Conservation (phyloP, 2,888 invertebrate genomes). For the Anorthoa munda region DNA sequence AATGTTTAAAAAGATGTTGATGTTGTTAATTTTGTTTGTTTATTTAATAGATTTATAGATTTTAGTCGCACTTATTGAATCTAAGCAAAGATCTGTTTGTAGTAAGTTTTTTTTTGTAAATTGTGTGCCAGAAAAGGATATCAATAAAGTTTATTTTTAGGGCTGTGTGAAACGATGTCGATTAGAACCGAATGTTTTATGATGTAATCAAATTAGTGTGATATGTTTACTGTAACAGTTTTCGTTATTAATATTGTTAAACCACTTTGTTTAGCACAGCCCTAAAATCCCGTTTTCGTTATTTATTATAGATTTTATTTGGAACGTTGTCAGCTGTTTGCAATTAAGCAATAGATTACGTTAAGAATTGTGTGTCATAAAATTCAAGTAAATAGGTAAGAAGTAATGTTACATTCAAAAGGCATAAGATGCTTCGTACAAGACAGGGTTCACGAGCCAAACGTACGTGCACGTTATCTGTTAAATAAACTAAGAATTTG, state of each 20-base stretch:
- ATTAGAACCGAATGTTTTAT: conserved; percentile 15
- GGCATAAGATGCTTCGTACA: conserved; percentile 8
- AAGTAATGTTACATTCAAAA: conserved; percentile 36
- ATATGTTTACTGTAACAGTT: conserved; percentile 31
- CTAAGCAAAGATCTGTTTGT: conserved; percentile 80
- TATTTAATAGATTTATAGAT: conserved; percentile 60
- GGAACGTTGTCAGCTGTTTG: conserved; percentile 58
- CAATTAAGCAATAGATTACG: conserved; percentile 47
- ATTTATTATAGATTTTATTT: conserved; percentile 67
- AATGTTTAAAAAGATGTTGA: conserved; percentile 53
- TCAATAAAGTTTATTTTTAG: conserved; percentile 40
- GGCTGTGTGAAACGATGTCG: conserved; percentile 41
- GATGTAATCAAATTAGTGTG: conserved; percentile 30
- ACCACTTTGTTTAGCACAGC: conserved; percentile 36
- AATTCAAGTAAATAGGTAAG: conserved; percentile 9
- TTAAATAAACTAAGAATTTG: background rate
- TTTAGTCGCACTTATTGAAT: conserved; percentile 77
- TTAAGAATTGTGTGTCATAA: conserved; percentile 30
- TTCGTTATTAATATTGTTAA: conserved; percentile 11
- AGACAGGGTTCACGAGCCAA: conserved; percentile 10
- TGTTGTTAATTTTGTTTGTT: conserved; percentile 66
- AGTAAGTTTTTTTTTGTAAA: conserved; percentile 64
- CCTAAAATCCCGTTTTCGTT: conserved; percentile 41
- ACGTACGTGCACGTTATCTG: background rate
- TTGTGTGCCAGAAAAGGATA: conserved; percentile 70